phyloP scores from a whole-genome alignment of 2,113 vertebrate genomes.

The Piaya cayana region DNA sequence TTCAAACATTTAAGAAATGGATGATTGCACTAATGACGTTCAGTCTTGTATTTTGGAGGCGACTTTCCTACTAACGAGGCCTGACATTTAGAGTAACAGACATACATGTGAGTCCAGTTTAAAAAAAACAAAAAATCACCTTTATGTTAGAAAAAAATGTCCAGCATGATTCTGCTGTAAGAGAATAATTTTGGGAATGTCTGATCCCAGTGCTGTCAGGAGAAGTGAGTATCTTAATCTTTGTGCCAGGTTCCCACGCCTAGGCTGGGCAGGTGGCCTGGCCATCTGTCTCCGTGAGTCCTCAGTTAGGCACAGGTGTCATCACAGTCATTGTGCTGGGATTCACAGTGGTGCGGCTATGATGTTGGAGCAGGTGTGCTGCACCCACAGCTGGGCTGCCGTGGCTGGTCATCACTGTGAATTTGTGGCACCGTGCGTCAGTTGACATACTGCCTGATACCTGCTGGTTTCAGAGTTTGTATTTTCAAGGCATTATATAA shows the following conservation, averaged over 20 bases:
- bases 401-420: fast-evolving
- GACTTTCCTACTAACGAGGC: neutral
- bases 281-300: neutral
- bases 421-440: neutral
- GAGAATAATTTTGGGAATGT: neutral
- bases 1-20: neutral
- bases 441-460: no score
- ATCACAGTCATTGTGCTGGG: fast-evolving
- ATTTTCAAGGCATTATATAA: fast-evolving
- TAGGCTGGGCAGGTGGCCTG: fast-evolving
- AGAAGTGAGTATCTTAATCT: fast-evolving
- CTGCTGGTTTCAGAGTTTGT: neutral
- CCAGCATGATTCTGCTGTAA: neutral
- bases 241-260: fast-evolving
- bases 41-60: neutral
- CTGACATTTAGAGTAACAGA: neutral
- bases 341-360: fast-evolving
- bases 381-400: neutral
- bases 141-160: neutral
- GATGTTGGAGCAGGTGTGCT: neutral
- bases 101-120: neutral
- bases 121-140: neutral
- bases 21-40: neutral
- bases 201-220: neutral
- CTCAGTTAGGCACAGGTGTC: neutral